Evolutionary conservation across 2,888 invertebrate species (phyloP), one percentile per base, ranked within the genome.

Genomic region (Eupeodes latifasciatus): DNA sequence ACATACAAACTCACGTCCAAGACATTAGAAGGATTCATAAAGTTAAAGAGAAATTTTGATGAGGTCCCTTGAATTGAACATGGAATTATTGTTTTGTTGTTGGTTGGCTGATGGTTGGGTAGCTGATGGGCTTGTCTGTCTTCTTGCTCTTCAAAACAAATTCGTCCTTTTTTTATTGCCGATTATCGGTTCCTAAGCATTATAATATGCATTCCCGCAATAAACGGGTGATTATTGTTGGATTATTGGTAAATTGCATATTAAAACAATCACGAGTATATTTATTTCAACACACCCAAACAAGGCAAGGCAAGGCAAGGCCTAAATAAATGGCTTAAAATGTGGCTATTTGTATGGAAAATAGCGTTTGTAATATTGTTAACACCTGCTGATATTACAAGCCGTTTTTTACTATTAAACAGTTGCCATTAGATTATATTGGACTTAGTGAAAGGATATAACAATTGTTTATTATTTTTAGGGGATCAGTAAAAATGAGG

Each of bases 171-270:
- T 69, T 88, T 88, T 88, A 88, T 88, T 78, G 78, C 81, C 88
- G 88, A 88, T 88, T 85, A 88, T 85, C 88, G 88, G 78, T 85
- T 85, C 85, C 75, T 85, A 81, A 88, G 81, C 81, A 81, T 87
- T 19, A 67, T 55, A 44, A 82, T 76, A 81, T 88, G 88, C 88
- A 88, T 88, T 85, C 76, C 57, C 55, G 69, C 88, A 81, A 85
- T 88, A 88, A 88, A 88, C 75, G 88, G 88, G 81, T 85, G 88
- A 88, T 88, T 88, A 88, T 85, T 88, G 88, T 75, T 57, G 88
- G 88, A 88, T 88, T 88, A 88, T 88, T 88, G 85, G 81, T 78
- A 88, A 85, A 88, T 88, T 88, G 81, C 88, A 88, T 85, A 88
- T 88, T 88, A 78, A 88, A 88, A 88, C 88, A 88, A 88, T 85